Conservation (phyloP, 2,888 invertebrate genomes). For the Lymantria monacha region DNA sequence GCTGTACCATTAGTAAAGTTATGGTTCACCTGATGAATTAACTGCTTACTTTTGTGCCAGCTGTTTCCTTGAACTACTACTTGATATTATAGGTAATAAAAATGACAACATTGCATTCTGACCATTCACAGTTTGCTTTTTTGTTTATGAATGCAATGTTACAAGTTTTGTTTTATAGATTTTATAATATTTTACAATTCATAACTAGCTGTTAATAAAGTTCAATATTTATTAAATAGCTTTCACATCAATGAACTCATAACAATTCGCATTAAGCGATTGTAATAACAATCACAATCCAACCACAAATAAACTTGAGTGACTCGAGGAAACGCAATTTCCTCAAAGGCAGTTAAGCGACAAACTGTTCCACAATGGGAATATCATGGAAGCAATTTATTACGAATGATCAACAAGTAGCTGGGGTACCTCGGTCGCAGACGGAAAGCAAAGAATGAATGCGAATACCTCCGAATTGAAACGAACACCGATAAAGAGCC, state of each 20-base stretch:
- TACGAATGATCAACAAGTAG: conserved; percentile 82
- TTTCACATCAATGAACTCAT: conserved; percentile 1
- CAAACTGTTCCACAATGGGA: conserved; percentile 80
- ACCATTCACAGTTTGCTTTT: too few relatives aligned
- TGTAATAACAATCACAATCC: conserved; percentile 35
- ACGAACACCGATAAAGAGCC: conserved; percentile 57
- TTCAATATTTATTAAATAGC: not conserved
- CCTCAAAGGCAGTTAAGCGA: conserved; percentile 77
- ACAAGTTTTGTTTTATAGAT: too few relatives aligned
- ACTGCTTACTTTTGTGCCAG: too few relatives aligned
- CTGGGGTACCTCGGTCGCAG: conserved; percentile 61
- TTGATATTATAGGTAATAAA: too few relatives aligned
- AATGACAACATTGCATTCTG: too few relatives aligned
- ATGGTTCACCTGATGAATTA: too few relatives aligned
- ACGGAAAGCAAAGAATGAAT: conserved; percentile 71
- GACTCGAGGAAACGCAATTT: conserved; percentile 75
- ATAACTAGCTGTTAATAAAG: too few relatives aligned
- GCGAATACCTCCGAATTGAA: conserved; percentile 48
- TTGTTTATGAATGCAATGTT: too few relatives aligned
- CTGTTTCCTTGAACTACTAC: too few relatives aligned
- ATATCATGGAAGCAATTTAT: conserved; percentile 80
- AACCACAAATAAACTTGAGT: conserved; percentile 66
- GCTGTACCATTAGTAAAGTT: too few relatives aligned
- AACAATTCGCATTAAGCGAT: conserved; percentile 14
- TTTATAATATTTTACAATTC: too few relatives aligned